Conservation (phyloP, 2,797 vertebrate genomes). For the Coilia nasus region DNA sequence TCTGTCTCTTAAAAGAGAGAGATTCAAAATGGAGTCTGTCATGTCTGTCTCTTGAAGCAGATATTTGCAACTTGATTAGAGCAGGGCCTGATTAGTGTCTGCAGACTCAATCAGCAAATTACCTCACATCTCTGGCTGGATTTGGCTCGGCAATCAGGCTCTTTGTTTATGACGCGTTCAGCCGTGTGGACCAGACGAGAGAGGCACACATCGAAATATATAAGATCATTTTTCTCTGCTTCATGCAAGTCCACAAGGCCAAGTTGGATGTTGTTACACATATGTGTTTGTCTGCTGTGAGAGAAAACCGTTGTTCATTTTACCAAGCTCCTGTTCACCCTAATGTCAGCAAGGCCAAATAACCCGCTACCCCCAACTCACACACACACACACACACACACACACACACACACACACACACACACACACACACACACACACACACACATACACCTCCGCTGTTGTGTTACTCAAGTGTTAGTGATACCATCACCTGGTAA, state of each 20-base stretch:
- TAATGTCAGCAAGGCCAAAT: slow-evolving; percentile 1
- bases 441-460: slow-evolving; percentile 5
- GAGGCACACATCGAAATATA: background rate
- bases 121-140: background rate
- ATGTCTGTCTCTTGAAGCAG: no score
- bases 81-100: background rate
- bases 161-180: background rate
- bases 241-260: background rate
- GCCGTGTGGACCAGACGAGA: background rate
- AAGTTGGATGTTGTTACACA: background rate
- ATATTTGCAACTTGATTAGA: background rate
- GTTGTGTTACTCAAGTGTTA: slow-evolving; percentile 21
- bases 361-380: background rate
- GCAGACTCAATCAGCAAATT: background rate
- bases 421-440: slow-evolving; percentile 21
- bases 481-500: slow-evolving; percentile 26
- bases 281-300: background rate
- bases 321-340: background rate
- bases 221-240: background rate
- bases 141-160: background rate
- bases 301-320: background rate
- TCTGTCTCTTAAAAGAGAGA: background rate
- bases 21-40: no score
- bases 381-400: background rate
- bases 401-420: slow-evolving; percentile 19